phyloP scores from a whole-genome alignment of 2,113 vertebrate genomes.

The Dromas ardeola region DNA sequence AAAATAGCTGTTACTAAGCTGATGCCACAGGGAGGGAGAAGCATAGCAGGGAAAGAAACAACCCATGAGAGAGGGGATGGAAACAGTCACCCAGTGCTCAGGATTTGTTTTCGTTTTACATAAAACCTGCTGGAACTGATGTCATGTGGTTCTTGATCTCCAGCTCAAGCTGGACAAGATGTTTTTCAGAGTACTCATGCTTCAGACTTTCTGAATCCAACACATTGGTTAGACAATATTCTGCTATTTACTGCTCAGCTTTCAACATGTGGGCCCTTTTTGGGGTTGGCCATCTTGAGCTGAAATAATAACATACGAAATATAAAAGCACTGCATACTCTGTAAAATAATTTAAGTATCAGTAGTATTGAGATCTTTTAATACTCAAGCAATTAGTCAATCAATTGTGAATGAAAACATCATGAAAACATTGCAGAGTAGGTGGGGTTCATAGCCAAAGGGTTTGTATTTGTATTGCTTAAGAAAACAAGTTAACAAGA shows the following conservation, averaged over 20 bases:
- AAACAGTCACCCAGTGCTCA: neutral
- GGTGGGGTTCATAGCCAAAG: neutral
- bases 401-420: neutral
- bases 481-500: neutral
- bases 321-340: neutral
- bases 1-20: neutral
- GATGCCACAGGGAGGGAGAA: neutral
- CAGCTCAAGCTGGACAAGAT: fast-evolving
- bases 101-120: neutral
- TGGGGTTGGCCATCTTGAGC: neutral
- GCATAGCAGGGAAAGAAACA: neutral
- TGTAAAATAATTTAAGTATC: neutral
- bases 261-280: neutral
- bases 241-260: neutral
- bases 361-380: neutral
- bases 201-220: neutral
- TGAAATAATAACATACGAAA: neutral
- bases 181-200: neutral
- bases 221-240: neutral
- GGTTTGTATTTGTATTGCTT: neutral
- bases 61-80: neutral
- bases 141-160: neutral
- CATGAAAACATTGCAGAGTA: neutral
- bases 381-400: neutral
- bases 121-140: neutral